Evolutionary conservation across 1,140 invertebrate species (phyloP).

Genomic region (Pogonomyrmex californicus): DNA sequence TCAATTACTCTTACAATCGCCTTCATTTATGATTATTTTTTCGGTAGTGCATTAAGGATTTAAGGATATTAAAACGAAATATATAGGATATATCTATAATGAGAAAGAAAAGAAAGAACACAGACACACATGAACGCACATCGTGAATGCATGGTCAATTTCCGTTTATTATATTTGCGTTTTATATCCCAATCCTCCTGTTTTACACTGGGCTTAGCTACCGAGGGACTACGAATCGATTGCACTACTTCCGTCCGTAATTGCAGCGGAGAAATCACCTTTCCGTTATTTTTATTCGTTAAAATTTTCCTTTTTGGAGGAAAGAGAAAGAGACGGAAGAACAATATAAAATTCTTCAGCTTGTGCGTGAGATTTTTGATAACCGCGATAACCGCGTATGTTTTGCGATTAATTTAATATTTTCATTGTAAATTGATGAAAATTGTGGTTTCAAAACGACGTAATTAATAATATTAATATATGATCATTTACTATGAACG

Average conservation of each 20-base stretch:
- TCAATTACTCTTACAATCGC: background rate
- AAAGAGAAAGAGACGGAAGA: too few species aligned
- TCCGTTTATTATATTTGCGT: background rate
- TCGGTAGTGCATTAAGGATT: background rate
- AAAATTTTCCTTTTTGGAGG: background rate
- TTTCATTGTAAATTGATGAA: background rate
- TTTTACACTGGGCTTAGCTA: constrained; percentile 34
- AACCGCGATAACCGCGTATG: too few species aligned
- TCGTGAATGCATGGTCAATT: background rate
- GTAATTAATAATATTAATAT: background rate
- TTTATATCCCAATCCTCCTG: constrained; percentile 31
- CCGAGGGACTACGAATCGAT: constrained; percentile 10
- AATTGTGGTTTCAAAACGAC: background rate
- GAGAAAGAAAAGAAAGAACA: background rate
- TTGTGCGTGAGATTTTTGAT: background rate
- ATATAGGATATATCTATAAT: background rate
- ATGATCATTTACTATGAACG: background rate
- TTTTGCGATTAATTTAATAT: background rate
- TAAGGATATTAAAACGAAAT: background rate
- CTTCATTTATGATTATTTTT: too few species aligned
- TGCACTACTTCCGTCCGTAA: constrained; percentile 14
- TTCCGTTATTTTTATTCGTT: constrained; percentile 15
- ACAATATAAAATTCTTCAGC: background rate
- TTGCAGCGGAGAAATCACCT: constrained; percentile 5
- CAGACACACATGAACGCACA: background rate